These are phyloP conservation scores for Engraulis encrasicolus DNA, from an alignment of 2,113 vertebrate genomes.

Conservation along the genomic window DNA sequence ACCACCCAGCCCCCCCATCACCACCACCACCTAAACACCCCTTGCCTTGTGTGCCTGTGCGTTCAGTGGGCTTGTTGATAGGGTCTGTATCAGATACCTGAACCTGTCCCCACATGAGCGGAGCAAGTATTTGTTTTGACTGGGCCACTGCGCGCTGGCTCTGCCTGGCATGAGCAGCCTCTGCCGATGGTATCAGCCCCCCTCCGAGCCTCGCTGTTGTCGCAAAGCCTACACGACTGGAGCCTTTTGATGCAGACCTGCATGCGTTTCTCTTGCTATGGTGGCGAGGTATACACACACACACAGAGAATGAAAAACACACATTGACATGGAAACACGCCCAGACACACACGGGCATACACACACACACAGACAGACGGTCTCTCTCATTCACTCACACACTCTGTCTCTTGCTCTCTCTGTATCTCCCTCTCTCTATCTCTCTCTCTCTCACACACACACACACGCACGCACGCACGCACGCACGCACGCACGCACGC, in stretches of 20 bases:
- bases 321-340: too few species aligned
- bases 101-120: slow-evolving; percentile 57
- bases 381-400: too few species aligned
- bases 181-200: background rate
- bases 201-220: background rate
- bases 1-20: background rate
- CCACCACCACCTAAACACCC: slow-evolving; percentile 10
- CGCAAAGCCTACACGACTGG: background rate
- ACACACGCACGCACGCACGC: too few species aligned
- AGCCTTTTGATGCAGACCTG: slow-evolving; percentile 4
- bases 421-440: too few species aligned
- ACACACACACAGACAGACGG: too few species aligned
- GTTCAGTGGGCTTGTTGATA: slow-evolving; percentile 49
- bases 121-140: slow-evolving; percentile 55
- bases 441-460: too few species aligned
- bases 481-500: too few species aligned
- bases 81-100: slow-evolving; percentile 50
- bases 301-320: too few species aligned
- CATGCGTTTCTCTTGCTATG: background rate
- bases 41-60: too few species aligned
- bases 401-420: too few species aligned
- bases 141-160: background rate
- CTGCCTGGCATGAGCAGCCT: background rate
- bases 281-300: background rate
- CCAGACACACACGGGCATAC: too few species aligned